Conservation (phyloP, 2,113 vertebrate genomes). For the Crotalus tigris region DNA sequence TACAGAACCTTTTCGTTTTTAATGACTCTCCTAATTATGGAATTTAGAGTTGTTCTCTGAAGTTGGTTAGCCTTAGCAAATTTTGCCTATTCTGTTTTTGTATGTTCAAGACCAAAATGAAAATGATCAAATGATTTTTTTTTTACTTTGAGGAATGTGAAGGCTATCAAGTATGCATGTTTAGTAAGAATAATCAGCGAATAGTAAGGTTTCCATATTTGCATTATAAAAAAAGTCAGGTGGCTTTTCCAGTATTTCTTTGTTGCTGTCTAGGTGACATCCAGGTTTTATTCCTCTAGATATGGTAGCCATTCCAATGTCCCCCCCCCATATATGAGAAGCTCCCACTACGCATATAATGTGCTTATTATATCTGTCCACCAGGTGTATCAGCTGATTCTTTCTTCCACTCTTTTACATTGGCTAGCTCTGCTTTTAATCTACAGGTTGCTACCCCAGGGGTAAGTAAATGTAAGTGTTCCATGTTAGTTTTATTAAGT, state of each 20-base stretch:
- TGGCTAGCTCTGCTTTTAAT: slow-evolving; percentile 84
- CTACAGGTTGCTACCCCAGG: slow-evolving; percentile 93
- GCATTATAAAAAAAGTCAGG: not conserved
- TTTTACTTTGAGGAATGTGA: not conserved
- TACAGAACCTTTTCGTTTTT: not conserved
- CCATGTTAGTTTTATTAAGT: not conserved
- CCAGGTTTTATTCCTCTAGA: not conserved
- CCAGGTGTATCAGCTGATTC: slow-evolving; percentile 90
- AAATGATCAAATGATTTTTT: not conserved
- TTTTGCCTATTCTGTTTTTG: not conserved
- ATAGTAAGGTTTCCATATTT: not conserved
- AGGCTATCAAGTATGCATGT: not conserved
- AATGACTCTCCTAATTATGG: not conserved
- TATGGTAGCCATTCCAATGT: not conserved
- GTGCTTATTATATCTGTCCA: slow-evolving; percentile 1
- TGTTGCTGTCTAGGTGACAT: not conserved
- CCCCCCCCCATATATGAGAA: too few species aligned
- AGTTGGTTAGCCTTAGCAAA: not conserved
- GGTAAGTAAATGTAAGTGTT: slow-evolving; percentile 70
- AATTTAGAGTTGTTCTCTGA: not conserved
- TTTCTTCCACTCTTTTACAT: slow-evolving; percentile 86
- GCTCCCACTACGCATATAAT: fast-evolving
- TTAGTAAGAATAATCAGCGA: fast-evolving
- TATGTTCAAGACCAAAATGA: not conserved
- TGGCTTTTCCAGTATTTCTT: not conserved